Evolutionary conservation across 2,113 vertebrate genomes (phyloP).

Genomic region (Macrotus californicus): DNA sequence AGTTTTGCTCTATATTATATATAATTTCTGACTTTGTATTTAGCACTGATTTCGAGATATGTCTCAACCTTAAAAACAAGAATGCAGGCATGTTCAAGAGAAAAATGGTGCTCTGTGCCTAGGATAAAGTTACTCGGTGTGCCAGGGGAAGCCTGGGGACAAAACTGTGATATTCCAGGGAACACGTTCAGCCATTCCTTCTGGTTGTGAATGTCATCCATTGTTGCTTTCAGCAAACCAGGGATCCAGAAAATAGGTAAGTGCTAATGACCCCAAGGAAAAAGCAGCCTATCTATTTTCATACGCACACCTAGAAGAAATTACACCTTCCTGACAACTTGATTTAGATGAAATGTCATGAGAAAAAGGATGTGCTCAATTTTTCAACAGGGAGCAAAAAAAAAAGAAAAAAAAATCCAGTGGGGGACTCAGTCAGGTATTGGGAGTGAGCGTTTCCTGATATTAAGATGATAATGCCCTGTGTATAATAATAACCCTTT

Average conservation of each 20-base stretch:
- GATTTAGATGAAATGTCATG: slow-evolving; percentile 75
- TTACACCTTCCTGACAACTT: slow-evolving; percentile 74
- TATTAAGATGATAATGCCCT: slow-evolving; percentile 26
- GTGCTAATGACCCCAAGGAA: slow-evolving; percentile 69
- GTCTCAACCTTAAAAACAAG: neutral
- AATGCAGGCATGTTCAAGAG: neutral
- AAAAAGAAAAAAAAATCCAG: slow-evolving; percentile 43
- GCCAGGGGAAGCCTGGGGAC: neutral
- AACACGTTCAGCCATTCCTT: neutral
- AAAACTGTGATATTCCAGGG: neutral
- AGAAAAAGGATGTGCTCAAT: slow-evolving; percentile 70
- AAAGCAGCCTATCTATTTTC: slow-evolving; percentile 74
- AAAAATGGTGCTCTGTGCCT: neutral
- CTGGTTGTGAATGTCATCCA: slow-evolving; percentile 53
- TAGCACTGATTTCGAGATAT: neutral
- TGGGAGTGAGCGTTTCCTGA: slow-evolving; percentile 34
- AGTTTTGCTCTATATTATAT: neutral
- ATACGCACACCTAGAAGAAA: slow-evolving; percentile 72
- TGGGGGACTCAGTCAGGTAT: slow-evolving; percentile 38
- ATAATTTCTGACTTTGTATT: neutral
- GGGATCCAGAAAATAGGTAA: slow-evolving; percentile 72
- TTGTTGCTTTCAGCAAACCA: slow-evolving; percentile 71
- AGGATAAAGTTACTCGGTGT: neutral
- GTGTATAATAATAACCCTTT: neutral
- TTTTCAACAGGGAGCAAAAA: slow-evolving; percentile 56